Evolutionary conservation across 1,140 invertebrate genomes (phyloP).

Genomic region (Drosophila triauraria): DNA sequence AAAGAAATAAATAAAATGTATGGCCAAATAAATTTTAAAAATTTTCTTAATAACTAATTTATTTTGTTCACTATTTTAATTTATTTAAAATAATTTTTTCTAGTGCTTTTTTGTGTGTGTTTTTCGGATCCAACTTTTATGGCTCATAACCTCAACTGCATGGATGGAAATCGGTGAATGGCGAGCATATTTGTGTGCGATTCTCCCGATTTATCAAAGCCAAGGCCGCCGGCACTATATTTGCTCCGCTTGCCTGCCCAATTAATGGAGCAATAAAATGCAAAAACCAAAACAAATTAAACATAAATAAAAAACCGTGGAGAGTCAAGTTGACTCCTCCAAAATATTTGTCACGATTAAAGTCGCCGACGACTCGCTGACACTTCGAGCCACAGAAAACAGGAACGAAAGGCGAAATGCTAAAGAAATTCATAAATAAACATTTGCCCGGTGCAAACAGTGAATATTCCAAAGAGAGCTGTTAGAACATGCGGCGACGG

Average conservation of each 20-base stretch:
- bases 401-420: constrained; percentile 15
- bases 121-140: constrained; percentile 55
- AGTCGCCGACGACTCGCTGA: constrained; percentile 19
- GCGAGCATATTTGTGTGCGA: constrained; percentile 45
- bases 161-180: constrained; percentile 57
- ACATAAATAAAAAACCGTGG: constrained; percentile 31
- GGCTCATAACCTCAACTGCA: constrained; percentile 58
- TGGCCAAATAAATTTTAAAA: neutral
- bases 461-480: constrained; percentile 23
- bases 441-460: constrained; percentile 59
- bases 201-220: constrained; percentile 43
- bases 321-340: constrained; percentile 3
- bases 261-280: constrained; percentile 69
- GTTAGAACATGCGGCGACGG: constrained; percentile 29
- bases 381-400: constrained; percentile 22
- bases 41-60: too few relatives aligned
- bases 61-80: neutral
- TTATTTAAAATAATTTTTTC: constrained; percentile 3
- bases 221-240: constrained; percentile 27
- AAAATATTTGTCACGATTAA: constrained; percentile 29
- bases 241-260: constrained; percentile 37
- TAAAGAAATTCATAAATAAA: constrained; percentile 55
- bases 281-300: constrained; percentile 61
- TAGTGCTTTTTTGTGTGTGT: constrained; percentile 33
- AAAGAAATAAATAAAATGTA: neutral